These are phyloP conservation scores for Oplegnathus fasciatus DNA, from an alignment of 2,113 vertebrate genomes.

Conservation along the genomic window DNA sequence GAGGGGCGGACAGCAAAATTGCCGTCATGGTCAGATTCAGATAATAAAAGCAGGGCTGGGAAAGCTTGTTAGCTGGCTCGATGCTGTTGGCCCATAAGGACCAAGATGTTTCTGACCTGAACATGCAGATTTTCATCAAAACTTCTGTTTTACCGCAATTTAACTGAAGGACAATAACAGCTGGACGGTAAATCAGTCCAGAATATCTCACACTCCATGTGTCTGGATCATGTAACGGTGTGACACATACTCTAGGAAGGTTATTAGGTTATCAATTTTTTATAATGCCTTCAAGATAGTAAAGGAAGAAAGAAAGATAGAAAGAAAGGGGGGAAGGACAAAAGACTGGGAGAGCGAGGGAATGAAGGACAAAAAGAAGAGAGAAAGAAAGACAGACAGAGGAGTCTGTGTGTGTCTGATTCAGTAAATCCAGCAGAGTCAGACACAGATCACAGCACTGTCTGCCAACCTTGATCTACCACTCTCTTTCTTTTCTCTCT, in stretches of 20 bases:
- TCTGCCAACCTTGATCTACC: constrained; percentile 44
- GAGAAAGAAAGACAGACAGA: not conserved
- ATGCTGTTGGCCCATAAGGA: too few species aligned
- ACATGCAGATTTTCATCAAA: too few species aligned
- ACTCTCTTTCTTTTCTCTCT: constrained; percentile 9
- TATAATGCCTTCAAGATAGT: constrained; percentile 9
- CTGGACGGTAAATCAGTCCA: not conserved
- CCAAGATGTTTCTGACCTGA: too few species aligned
- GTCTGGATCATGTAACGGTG: not conserved
- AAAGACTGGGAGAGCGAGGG: too few species aligned
- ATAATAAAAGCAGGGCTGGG: too few species aligned
- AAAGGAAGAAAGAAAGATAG: not conserved
- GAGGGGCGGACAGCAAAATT: too few species aligned
- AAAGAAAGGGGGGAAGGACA: too few species aligned
- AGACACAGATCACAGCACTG: constrained; percentile 57
- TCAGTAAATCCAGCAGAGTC: constrained; percentile 58
- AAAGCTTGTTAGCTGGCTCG: too few species aligned
- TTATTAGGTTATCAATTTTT: constrained; percentile 25
- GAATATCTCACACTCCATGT: not conserved
- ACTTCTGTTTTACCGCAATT: too few species aligned
- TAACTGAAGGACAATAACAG: too few species aligned
- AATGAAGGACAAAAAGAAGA: constrained; percentile 3
- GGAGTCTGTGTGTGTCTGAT: constrained; percentile 38
- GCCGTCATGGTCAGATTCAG: too few species aligned
- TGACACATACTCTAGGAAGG: not conserved